Evolutionary conservation across 2,797 vertebrate genomes (phyloP).

Genomic region (Poeciliopsis infans): DNA sequence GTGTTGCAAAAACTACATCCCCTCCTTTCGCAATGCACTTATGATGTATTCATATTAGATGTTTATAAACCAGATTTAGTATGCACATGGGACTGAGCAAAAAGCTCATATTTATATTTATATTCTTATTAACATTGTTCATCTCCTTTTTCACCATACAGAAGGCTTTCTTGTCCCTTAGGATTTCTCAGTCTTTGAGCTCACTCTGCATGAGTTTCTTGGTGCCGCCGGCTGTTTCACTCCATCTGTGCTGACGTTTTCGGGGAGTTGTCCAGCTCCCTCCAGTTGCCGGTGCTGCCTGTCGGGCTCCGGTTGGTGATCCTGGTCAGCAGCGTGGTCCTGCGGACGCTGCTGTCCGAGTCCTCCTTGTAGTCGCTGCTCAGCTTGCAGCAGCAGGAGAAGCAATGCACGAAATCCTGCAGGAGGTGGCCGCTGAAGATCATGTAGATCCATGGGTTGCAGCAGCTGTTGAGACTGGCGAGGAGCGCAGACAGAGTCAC

Average conservation of each 20-base stretch:
- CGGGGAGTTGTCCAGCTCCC: conserved; percentile 80
- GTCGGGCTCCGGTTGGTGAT: conserved; percentile 87
- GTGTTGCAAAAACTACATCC: background rate
- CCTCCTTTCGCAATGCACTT: background rate
- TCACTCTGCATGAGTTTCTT: background rate
- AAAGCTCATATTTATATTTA: background rate
- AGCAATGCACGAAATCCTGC: conserved; percentile 89
- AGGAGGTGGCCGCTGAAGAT: conserved; percentile 97
- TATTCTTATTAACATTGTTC: background rate
- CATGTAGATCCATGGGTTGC: conserved; percentile 99
- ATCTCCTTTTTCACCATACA: background rate
- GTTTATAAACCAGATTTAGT: background rate
- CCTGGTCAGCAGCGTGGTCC: conserved; percentile 87
- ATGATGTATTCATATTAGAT: background rate
- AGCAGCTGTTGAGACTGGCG: conserved; percentile 96
- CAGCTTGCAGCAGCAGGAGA: conserved; percentile 83
- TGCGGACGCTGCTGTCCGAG: conserved; percentile 88
- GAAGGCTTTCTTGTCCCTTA: background rate
- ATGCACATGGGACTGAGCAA: background rate
- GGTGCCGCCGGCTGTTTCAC: conserved; percentile 39
- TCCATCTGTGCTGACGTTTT: conserved; percentile 74
- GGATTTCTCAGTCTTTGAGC: background rate
- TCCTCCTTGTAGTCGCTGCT: conserved; percentile 84
- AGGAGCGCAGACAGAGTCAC: conserved; percentile 91
- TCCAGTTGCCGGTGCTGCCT: conserved; percentile 84